phyloP scores from a whole-genome alignment of 2,113 vertebrate species.

The Chauna torquata region DNA sequence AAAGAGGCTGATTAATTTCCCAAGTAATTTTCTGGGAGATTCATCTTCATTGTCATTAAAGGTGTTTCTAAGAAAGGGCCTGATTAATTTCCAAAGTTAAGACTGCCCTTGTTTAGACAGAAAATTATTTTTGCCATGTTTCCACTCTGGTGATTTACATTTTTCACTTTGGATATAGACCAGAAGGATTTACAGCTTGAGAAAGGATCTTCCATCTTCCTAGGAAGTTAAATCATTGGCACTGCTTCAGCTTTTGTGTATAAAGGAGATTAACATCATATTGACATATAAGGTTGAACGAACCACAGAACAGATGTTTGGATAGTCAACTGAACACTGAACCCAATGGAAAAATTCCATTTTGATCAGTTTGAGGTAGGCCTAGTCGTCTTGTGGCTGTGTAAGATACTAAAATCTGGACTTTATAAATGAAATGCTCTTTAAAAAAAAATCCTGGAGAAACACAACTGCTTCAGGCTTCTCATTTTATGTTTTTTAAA shows the following conservation, averaged over 20 bases:
- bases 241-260: conserved; percentile 50
- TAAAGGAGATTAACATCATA: conserved; percentile 54
- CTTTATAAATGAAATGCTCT: conserved; percentile 41
- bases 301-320: conserved; percentile 54
- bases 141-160: conserved; percentile 42
- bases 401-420: conserved; percentile 17
- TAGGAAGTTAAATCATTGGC: conserved; percentile 50
- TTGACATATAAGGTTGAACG: conserved; percentile 15
- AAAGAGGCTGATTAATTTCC: conserved; percentile 28
- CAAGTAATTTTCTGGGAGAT: not conserved
- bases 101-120: conserved; percentile 15
- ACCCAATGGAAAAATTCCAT: conserved; percentile 57
- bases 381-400: conserved; percentile 3
- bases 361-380: conserved; percentile 59
- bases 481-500: not conserved
- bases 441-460: not conserved
- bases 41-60: conserved; percentile 17
- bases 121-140: conserved; percentile 47
- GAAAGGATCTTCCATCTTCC: conserved; percentile 53
- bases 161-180: conserved; percentile 31
- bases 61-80: conserved; percentile 16
- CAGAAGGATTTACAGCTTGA: conserved; percentile 58
- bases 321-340: conserved; percentile 38
- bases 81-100: conserved; percentile 36
- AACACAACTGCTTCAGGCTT: not conserved